Base-by-base conservation (phyloP, 2,888 invertebrate species). In the Bellardia pandia region DNA sequence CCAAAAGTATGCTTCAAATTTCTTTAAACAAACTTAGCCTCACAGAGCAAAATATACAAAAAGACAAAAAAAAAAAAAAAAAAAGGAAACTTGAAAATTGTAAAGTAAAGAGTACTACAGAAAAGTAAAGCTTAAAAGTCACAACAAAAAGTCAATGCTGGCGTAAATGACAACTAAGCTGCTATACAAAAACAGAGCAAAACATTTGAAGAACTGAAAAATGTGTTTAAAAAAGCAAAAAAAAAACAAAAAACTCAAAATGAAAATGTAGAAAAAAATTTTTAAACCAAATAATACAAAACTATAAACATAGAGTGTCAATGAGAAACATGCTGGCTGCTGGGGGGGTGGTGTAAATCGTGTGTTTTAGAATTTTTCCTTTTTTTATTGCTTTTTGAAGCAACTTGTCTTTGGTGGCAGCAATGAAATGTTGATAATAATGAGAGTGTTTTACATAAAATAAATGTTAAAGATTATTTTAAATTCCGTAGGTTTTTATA, bases 141-240 rank as follows among this genome's bases (percentile, higher is more conserved):
- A 87, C 64, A 74, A 66, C 76, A 80, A 72, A 80, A 86, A 76
- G 66, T 86, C 86, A 84, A 86, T 86, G 83, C 79, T 86, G 83
- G 86, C 79, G 83, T 83, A 82, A 82, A 77, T 77, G 62, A 86
- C 85, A 77, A 71, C 80, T 80, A 75, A 80, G 80, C 74, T 79
- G 66, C 66, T 48, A 33, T 23, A 45, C 51, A 85, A 74, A 75
- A 33, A 56, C 68, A 11, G n/a, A 81, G 72, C 23, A 72, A 62
- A 76, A 58, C 7, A 58, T 58, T 9, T 30, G 30, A 58, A 58
- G 3, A 86, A 68, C 71, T 42, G 23, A 9, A 56, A 74, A 71
- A 75, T 8, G 72, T 4, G 45, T 30, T 53, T 60, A 64, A 68
- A 16, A 37, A 58, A 76, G 79, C 56, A 53, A 74, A 86, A 83